A percentile compares a stretch with the other conserved stretches of the same genome.
These are phyloP conservation scores for Sitta europaea DNA, from an alignment of 2,113 vertebrate species.

Conservation along the genomic window DNA sequence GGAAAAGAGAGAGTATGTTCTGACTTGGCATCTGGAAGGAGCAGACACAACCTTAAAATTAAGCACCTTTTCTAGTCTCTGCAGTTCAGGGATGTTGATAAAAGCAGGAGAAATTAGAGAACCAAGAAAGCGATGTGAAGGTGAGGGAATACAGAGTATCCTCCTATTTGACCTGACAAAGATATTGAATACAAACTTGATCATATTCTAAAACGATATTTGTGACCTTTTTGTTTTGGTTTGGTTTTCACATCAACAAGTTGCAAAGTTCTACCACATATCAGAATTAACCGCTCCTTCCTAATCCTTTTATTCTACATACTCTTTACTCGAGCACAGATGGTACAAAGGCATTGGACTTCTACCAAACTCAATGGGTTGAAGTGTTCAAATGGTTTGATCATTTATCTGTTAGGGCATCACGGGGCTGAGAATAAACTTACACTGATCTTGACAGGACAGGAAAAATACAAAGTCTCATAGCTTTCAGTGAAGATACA, in stretches of 20 bases:
- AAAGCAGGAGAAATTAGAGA: neutral
- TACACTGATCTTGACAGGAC: neutral
- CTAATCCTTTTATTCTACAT: fast-evolving
- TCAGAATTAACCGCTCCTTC: fast-evolving
- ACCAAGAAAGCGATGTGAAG: neutral
- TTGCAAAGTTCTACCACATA: neutral
- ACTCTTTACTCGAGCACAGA: neutral
- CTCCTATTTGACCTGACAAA: neutral
- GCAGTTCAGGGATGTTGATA: neutral
- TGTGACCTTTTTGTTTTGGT: neutral
- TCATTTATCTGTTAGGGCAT: fast-evolving
- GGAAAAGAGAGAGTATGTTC: neutral
- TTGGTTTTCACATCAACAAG: neutral
- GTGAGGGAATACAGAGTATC: neutral
- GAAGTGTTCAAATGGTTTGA: neutral
- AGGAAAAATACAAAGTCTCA: neutral
- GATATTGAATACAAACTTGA: neutral
- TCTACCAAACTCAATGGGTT: neutral
- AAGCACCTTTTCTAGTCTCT: neutral
- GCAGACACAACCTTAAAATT: neutral
- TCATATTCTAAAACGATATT: neutral
- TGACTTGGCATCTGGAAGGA: neutral
- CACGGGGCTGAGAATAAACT: neutral
- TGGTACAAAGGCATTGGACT: neutral
- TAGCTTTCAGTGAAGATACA: neutral